Base-by-base conservation (phyloP, 2,797 vertebrate species). In the Pangasius djambal region DNA sequence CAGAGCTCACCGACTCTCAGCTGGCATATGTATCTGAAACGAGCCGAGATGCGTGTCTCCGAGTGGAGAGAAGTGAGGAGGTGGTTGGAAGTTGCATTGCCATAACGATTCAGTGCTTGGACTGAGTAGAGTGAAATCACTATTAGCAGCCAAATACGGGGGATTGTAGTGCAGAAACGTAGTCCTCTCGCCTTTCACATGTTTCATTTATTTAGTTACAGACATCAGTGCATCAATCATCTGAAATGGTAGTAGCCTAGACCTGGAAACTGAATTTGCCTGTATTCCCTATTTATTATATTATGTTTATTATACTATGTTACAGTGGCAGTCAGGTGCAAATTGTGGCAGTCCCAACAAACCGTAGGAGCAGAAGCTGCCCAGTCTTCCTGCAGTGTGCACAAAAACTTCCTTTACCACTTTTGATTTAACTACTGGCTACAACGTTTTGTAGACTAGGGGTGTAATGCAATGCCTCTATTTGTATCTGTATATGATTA, bases 21-120 rank as follows among this genome's bases (percentile, higher is more conserved):
- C 85, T 75, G 85, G 40, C 86, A 86, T 63, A 88, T 16, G 44
- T 69, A 78, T 87, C 79, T 87, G 78, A 77, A 86, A 72, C 65
- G 48, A 85, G 69, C 52, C n/a, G 31, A 75, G 67, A 85, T 85
- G 63, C 20, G 28, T 70, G 34, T 82, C 67, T 86, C 34, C n/a
- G 57, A 90, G 37, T 63, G 74, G 22, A 82, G 52, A 72, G 88
- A 50, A 50, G 82, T 78, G 48, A 84, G 83, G 25, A 84, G 61
- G 78, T 55, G 86, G 65, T 69, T 65, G 48, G 20, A 25, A 79
- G 52, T 89, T 20, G 22, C 65, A 28, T 22, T 78, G 87, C 48
- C 37, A 48, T 52, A 78, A 70, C 20, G 12, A 83, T 40, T 81
- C 65, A 16, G 15, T 83, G 40, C 20, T 3, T 63, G 52, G 63